Conservation (phyloP, 2,113 vertebrate genomes). For the Elephas maximus region DNA sequence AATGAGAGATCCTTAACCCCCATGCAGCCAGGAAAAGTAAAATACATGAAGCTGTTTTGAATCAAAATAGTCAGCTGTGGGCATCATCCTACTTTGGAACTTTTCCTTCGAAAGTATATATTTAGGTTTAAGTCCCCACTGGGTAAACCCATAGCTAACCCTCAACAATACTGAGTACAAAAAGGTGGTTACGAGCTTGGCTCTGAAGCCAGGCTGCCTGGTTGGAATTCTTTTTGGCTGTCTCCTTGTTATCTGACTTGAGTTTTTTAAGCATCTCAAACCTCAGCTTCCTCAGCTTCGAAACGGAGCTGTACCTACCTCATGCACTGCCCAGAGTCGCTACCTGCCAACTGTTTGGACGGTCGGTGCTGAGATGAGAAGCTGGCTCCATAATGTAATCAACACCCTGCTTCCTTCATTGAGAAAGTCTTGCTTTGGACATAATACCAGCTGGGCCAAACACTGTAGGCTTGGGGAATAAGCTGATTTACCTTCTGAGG, state of each 20-base stretch:
- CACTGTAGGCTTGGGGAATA: accelerated
- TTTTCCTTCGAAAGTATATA: conserved; percentile 29
- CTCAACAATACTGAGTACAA: accelerated
- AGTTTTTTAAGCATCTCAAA: no score
- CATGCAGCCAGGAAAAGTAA: neutral
- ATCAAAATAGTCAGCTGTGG: neutral
- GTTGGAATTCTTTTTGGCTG: neutral
- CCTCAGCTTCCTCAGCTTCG: neutral
- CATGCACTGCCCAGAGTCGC: neutral
- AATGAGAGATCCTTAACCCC: neutral
- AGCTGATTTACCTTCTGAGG: neutral
- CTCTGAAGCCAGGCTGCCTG: accelerated
- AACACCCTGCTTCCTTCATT: accelerated
- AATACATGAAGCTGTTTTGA: neutral
- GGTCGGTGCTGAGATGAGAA: neutral
- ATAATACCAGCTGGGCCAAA: neutral
- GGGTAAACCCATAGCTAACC: neutral
- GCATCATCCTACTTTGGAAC: neutral
- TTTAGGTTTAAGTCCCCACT: neutral
- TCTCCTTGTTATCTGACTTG: neutral
- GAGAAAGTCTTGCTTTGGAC: neutral
- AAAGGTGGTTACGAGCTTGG: neutral
- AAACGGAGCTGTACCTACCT: neutral
- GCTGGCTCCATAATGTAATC: neutral
- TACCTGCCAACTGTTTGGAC: neutral